Base-by-base conservation (phyloP, 2,888 invertebrate species). In the Drosophila falleni region DNA sequence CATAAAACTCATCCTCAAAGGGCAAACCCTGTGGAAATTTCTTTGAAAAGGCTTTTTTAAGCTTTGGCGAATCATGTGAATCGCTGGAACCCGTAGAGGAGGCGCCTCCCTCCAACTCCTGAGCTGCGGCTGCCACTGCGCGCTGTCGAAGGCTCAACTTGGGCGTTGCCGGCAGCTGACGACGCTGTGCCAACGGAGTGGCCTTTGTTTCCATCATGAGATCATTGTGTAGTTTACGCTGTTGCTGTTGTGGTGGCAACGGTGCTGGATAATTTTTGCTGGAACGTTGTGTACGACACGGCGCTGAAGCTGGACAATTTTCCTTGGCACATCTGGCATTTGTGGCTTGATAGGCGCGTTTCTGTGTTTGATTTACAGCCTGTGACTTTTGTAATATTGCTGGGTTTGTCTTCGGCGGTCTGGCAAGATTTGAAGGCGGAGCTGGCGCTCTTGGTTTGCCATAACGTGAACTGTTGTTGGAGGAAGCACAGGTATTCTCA, bases 1-100 rank as follows among this genome's bases (percentile, higher is more conserved):
- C 88, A 81, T 92, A 92, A 67, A 93, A 93, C 78, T 93, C 93
- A 71, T 93, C 90, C 78, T 93, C 93, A 66, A 93, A 93, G 46
- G 93, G 93, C 60, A 93, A 70, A 26, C 93, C 93, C 54, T 92
- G 91, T 2, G 93, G 93, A 60, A 91, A 93, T 72, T 93, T 93
- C 10, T 90, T 92, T 0, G 93, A 93, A 80, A 89, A 93, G 35
- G 92, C 87, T 65, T 91, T 91, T 65, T 91, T 91, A 8, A 92
- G 78, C 41, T 87, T 87, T 6, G 92, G 91, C 51, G 91, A 91
- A 60, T 91, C 92, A 67, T 92, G 91, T 23, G 91, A 92, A 42
- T 89, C 92, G 55, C 90, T 91, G 37, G 91, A 91, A 33, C 87
- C 86, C 9, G 90, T 82, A 19, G 91, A 90, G 33, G 84, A 88